phyloP scores from a whole-genome alignment of 2,888 invertebrate genomes.

The Aleiodes leptofemur region DNA sequence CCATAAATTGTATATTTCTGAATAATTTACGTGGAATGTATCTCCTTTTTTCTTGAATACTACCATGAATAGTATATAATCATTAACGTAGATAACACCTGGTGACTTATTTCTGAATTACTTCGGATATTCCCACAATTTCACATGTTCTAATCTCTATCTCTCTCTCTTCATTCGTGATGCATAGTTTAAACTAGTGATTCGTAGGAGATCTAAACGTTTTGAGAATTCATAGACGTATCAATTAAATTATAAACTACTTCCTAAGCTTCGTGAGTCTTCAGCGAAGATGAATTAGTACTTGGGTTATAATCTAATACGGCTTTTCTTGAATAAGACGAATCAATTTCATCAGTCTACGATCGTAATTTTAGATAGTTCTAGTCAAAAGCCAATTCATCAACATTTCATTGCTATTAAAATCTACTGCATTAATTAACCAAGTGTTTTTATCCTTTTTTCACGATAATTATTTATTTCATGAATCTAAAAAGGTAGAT shows the following conservation, averaged over 20 bases:
- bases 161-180: background rate
- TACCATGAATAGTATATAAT: conserved; percentile 20
- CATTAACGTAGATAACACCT: conserved; percentile 26
- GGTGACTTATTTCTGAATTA: background rate
- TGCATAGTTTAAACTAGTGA: conserved; percentile 6
- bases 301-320: conserved; percentile 26
- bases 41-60: background rate
- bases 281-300: conserved; percentile 31
- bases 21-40: background rate
- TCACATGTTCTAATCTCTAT: conserved; percentile 9
- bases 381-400: background rate
- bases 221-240: conserved; percentile 25
- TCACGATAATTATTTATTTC: no score
- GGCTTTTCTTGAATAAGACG: background rate
- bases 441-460: no score
- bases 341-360: conserved; percentile 28
- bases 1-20: background rate
- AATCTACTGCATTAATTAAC: no score
- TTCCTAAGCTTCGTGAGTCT: conserved; percentile 2
- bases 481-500: no score
- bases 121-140: conserved; percentile 19
- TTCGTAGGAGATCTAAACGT: background rate
- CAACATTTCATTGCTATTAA: no score
- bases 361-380: background rate
- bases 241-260: conserved; percentile 29